Evolutionary conservation across 92 coral and sea anemone genomes (phyloP).

Genomic region (Umimayanthus kanabou): DNA sequence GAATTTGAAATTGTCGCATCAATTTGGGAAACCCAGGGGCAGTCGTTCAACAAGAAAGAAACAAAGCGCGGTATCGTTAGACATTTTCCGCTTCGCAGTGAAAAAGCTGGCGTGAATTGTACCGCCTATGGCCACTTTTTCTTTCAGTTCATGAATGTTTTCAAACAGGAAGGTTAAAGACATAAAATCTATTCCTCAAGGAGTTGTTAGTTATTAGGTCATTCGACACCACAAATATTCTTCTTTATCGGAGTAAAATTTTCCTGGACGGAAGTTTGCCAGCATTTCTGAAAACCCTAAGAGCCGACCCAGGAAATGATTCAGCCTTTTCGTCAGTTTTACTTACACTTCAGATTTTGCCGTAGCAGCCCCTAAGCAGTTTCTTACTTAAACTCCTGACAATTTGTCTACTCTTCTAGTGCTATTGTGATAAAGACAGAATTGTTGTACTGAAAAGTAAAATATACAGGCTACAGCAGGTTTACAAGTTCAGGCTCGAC

Average conservation of each 20-base stretch:
- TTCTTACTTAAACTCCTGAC: background rate
- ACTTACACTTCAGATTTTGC: background rate
- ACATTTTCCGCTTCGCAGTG: background rate
- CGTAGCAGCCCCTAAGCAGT: background rate
- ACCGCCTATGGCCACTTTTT: background rate
- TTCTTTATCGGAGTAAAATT: background rate
- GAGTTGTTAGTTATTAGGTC: background rate
- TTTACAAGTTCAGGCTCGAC: background rate
- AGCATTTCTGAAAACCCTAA: background rate
- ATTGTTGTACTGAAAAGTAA: too few relatives aligned
- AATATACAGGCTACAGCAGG: background rate
- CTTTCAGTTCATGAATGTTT: background rate
- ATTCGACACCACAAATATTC: background rate
- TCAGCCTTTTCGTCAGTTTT: background rate
- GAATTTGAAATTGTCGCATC: constrained; percentile 9
- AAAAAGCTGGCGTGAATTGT: background rate
- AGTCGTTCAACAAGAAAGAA: background rate
- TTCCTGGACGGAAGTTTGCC: constrained; percentile 26
- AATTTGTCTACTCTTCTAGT: background rate
- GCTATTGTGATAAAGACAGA: background rate
- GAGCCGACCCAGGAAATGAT: background rate
- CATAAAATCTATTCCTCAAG: background rate
- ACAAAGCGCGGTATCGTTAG: background rate
- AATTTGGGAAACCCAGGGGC: background rate
- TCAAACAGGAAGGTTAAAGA: constrained; percentile 3